These are phyloP conservation scores for Casuarius casuarius DNA, from an alignment of 2,113 vertebrate genomes.

Conservation along the genomic window DNA sequence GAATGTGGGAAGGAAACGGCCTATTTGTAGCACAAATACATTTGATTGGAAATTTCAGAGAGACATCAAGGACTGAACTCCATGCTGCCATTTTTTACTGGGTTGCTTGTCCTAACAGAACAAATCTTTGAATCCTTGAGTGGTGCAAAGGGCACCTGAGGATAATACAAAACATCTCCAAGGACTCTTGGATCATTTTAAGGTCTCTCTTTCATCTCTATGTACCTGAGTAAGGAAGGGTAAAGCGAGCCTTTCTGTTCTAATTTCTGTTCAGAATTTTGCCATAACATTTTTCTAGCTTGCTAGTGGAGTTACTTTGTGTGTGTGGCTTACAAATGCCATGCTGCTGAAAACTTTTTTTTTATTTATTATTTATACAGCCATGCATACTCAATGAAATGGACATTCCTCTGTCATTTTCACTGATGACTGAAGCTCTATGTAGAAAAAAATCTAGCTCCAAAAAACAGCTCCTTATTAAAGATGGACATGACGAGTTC, in stretches of 20 bases:
- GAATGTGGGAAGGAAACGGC: background rate
- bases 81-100: background rate
- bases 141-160: background rate
- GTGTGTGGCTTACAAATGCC: background rate
- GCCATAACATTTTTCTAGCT: background rate
- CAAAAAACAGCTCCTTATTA: background rate
- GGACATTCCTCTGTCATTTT: background rate
- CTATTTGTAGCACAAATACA: background rate
- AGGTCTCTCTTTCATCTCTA: background rate
- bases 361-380: slow-evolving; percentile 47
- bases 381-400: slow-evolving; percentile 31
- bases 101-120: background rate
- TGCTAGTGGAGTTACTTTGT: background rate
- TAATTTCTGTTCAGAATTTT: background rate
- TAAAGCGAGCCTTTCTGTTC: background rate
- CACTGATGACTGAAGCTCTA: background rate
- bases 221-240: background rate
- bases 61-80: background rate
- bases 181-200: background rate
- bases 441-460: background rate
- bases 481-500: background rate
- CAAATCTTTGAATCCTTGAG: background rate
- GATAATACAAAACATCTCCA: background rate
- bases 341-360: background rate
- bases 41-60: background rate